Conservation (phyloP, 2,888 invertebrate species). For the Proisotoma minuta region DNA sequence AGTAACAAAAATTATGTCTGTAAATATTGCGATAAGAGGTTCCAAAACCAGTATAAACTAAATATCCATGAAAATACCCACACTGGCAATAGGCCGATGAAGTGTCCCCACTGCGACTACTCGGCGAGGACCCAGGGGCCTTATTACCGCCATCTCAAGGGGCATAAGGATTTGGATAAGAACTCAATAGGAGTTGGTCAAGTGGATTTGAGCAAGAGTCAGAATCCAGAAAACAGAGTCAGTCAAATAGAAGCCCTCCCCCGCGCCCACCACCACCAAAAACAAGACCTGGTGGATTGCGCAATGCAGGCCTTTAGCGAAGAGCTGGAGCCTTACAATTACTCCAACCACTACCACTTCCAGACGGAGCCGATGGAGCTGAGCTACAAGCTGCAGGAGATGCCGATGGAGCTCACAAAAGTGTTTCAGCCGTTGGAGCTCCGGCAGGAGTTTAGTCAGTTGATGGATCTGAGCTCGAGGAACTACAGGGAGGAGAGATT, state of each 20-base stretch:
- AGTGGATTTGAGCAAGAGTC: no score
- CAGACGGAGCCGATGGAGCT: constrained; percentile 46
- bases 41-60: constrained; percentile 32
- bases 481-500: constrained; percentile 27
- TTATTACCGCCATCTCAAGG: constrained; percentile 7
- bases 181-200: no score
- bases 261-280: no score
- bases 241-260: no score
- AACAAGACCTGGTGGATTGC: constrained; percentile 35
- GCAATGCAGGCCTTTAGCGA: no score
- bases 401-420: constrained; percentile 46
- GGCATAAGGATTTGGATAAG: neutral
- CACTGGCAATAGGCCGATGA: constrained; percentile 57
- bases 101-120: constrained; percentile 51
- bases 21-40: constrained; percentile 32
- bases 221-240: no score
- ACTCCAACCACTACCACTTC: constrained; percentile 9
- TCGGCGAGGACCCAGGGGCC: neutral
- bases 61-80: constrained; percentile 58
- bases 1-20: constrained; percentile 27
- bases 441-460: constrained; percentile 15
- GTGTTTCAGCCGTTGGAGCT: constrained; percentile 44
- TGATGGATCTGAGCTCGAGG: constrained; percentile 44
- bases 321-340: no score
- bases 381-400: constrained; percentile 45